These are phyloP conservation scores for Embidobia sp. DNA, from an alignment of 2,888 invertebrate genomes.

Conservation along the genomic window DNA sequence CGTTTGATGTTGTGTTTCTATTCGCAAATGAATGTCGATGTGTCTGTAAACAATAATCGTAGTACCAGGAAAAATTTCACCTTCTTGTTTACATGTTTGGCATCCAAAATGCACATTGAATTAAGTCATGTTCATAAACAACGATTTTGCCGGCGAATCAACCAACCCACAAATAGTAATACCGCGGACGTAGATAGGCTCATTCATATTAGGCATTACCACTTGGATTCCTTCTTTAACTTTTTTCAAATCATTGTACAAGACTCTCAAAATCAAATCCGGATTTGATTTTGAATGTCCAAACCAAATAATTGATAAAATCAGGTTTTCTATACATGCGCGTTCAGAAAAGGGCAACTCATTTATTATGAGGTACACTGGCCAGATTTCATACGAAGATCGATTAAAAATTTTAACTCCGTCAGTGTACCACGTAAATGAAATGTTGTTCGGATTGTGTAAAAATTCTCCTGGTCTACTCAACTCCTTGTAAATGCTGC, in stretches of 20 bases:
- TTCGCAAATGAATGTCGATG: slow-evolving; percentile 21
- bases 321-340: not conserved
- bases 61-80: slow-evolving; percentile 6
- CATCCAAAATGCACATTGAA: slow-evolving; percentile 59
- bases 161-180: slow-evolving; percentile 30
- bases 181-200: not conserved
- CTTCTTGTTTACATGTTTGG: slow-evolving; percentile 42
- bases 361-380: slow-evolving; percentile 16
- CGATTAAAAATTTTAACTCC: too few species aligned
- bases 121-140: slow-evolving; percentile 52
- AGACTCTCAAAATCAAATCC: not conserved
- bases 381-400: slow-evolving; percentile 17
- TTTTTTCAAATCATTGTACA: not conserved
- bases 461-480: not conserved
- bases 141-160: slow-evolving; percentile 56
- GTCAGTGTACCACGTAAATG: too few species aligned
- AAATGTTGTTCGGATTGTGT: not conserved
- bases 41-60: slow-evolving; percentile 17
- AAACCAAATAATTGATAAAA: slow-evolving; percentile 13
- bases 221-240: slow-evolving; percentile 8
- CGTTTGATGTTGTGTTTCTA: slow-evolving; percentile 6
- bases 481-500: not conserved
- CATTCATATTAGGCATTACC: not conserved
- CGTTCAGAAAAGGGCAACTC: slow-evolving; percentile 23
- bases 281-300: slow-evolving; percentile 11